Evolutionary conservation across 2,797 vertebrate species (phyloP).

Genomic region (Myiotriccus ornatus): DNA sequence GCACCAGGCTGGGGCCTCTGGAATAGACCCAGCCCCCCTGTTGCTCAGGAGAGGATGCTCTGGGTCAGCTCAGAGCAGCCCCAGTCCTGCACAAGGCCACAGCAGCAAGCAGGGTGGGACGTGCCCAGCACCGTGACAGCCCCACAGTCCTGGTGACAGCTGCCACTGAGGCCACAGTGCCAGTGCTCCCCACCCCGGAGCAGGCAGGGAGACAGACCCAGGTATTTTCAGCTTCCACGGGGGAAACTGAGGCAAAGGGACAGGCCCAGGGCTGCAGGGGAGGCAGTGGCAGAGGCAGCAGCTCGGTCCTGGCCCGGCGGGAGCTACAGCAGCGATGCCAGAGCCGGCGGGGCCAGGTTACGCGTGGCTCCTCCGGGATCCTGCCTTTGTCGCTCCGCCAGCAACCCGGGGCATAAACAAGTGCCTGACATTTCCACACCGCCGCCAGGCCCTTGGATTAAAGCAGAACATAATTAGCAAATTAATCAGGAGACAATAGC

Average conservation of each 20-base stretch:
- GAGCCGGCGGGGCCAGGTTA: neutral
- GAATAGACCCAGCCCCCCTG: neutral
- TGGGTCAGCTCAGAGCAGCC: neutral
- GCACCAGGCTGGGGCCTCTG: neutral
- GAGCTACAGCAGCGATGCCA: neutral
- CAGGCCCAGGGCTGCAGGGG: accelerated
- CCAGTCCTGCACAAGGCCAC: neutral
- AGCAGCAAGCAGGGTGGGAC: neutral
- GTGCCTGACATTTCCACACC: neutral
- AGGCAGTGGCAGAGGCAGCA: neutral
- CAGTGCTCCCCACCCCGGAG: neutral
- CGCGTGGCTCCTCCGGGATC: neutral
- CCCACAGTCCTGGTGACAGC: neutral
- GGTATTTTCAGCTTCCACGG: neutral
- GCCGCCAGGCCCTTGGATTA: constrained; percentile 34
- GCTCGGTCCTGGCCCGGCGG: accelerated
- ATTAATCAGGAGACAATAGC: constrained; percentile 61
- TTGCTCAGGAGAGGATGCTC: neutral
- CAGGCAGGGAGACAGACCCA: accelerated
- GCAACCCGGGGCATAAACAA: constrained; percentile 21
- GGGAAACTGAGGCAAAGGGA: neutral
- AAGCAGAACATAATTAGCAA: constrained; percentile 63
- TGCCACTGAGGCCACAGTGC: accelerated
- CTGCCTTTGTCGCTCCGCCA: constrained; percentile 3
- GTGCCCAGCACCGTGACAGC: neutral